Conservation (phyloP, 2,113 vertebrate genomes). For the Smithornis capensis region DNA sequence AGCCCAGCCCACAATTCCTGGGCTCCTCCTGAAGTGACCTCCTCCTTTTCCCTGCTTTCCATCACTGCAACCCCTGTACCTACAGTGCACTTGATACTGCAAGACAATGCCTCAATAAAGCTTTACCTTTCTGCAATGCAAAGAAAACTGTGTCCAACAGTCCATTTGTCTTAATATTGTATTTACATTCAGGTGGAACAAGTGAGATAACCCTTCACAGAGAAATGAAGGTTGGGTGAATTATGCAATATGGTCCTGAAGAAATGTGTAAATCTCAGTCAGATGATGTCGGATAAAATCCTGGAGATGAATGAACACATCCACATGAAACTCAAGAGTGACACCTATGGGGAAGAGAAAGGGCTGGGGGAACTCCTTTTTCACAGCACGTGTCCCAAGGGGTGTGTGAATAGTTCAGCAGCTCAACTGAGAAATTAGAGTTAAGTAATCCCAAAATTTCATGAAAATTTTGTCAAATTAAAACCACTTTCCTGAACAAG, state of each 20-base stretch:
- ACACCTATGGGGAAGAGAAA: constrained; percentile 1
- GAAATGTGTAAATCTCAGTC: background rate
- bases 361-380: background rate
- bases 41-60: background rate
- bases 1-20: accelerated
- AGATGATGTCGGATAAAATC: background rate
- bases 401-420: background rate
- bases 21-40: background rate
- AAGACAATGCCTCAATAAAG: constrained; percentile 8
- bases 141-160: background rate
- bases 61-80: background rate
- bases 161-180: background rate
- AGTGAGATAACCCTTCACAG: background rate
- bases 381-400: accelerated
- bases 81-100: background rate
- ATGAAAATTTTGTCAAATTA: background rate
- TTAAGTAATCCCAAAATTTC: background rate
- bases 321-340: constrained; percentile 13
- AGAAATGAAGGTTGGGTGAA: background rate
- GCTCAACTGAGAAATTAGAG: background rate
- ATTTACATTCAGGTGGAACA: background rate
- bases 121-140: constrained; percentile 31
- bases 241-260: background rate
- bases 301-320: background rate
- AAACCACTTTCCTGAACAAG: background rate